These are phyloP conservation scores for Triplophysa siluroides DNA, from an alignment of 2,113 vertebrate genomes.

Conservation along the genomic window DNA sequence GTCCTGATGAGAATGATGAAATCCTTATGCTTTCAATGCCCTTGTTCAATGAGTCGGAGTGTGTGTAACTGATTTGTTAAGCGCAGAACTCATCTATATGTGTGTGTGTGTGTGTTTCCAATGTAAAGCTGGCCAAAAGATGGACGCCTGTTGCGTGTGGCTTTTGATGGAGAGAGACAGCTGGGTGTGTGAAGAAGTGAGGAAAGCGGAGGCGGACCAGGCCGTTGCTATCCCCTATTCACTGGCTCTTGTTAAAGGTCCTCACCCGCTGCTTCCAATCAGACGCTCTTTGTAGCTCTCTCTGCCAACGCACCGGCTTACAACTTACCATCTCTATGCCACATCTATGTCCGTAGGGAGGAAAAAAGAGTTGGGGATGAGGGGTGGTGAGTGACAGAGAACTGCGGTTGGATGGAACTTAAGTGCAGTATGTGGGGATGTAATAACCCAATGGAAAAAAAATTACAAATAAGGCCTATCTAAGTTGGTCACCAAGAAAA, in stretches of 20 bases:
- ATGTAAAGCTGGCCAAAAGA: conserved; percentile 46
- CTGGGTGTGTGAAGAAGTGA: conserved; percentile 56
- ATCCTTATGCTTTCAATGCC: background rate
- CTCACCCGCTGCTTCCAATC: conserved; percentile 79
- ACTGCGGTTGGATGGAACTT: conserved; percentile 32
- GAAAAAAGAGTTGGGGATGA: conserved; percentile 52
- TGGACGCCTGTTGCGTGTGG: conserved; percentile 54
- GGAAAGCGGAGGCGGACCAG: conserved; percentile 46
- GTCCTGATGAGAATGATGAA: conserved; percentile 4
- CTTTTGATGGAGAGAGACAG: conserved; percentile 57
- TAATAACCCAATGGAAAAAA: conserved; percentile 21
- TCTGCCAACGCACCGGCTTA: conserved; percentile 55
- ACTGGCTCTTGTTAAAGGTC: conserved; percentile 64
- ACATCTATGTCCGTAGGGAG: conserved; percentile 48
- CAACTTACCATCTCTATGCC: conserved; percentile 51
- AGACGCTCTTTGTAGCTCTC: conserved; percentile 72
- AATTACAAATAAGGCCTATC: background rate
- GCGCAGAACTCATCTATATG: conserved; percentile 28
- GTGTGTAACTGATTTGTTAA: conserved; percentile 44
- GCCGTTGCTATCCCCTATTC: conserved; percentile 61
- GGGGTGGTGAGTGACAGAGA: conserved; percentile 31
- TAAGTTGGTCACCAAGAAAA: background rate
- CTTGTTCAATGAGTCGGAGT: conserved; percentile 18
- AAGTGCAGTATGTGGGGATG: conserved; percentile 17
- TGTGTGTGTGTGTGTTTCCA: conserved; percentile 46